Evolutionary conservation across 2,888 invertebrate genomes (phyloP).

Genomic region (Limenitis camilla): DNA sequence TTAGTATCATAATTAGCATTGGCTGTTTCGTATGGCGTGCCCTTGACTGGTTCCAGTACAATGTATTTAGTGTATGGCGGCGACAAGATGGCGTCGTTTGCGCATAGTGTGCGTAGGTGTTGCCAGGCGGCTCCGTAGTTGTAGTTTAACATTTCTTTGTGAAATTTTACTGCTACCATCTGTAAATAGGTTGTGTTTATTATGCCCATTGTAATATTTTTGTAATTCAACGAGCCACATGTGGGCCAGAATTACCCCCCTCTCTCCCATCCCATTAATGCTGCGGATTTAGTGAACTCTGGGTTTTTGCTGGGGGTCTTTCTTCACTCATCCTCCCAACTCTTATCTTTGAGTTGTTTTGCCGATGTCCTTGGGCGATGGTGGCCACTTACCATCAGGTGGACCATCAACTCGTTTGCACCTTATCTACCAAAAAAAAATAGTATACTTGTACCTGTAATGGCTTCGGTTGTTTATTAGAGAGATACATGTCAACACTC

Average conservation of each 20-base stretch:
- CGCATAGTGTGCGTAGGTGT: slow-evolving; percentile 45
- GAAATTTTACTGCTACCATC: slow-evolving; percentile 71
- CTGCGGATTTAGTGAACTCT: no score
- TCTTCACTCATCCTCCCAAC: no score
- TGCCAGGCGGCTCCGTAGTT: slow-evolving; percentile 59
- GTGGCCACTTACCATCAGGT: no score
- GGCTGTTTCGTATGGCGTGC: slow-evolving; percentile 43
- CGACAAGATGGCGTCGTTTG: slow-evolving; percentile 32
- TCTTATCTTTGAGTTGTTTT: no score
- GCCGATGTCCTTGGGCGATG: background rate
- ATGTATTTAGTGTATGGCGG: slow-evolving; percentile 32
- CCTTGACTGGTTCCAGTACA: slow-evolving; percentile 35
- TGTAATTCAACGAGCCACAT: no score
- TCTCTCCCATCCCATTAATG: no score
- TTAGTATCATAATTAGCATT: slow-evolving; percentile 42
- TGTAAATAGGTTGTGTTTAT: slow-evolving; percentile 30
- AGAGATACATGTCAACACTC: slow-evolving; percentile 70
- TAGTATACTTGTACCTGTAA: slow-evolving; percentile 71
- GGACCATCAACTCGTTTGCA: no score
- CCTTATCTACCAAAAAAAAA: no score
- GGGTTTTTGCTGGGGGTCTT: no score
- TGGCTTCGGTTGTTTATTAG: slow-evolving; percentile 74
- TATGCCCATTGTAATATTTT: no score
- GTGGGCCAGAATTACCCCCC: no score
- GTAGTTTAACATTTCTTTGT: slow-evolving; percentile 60